Evolutionary conservation across 2,888 invertebrate genomes (phyloP), one percentile per base, ranked within the genome.

Genomic region (Yponomeuta evonymella): DNA sequence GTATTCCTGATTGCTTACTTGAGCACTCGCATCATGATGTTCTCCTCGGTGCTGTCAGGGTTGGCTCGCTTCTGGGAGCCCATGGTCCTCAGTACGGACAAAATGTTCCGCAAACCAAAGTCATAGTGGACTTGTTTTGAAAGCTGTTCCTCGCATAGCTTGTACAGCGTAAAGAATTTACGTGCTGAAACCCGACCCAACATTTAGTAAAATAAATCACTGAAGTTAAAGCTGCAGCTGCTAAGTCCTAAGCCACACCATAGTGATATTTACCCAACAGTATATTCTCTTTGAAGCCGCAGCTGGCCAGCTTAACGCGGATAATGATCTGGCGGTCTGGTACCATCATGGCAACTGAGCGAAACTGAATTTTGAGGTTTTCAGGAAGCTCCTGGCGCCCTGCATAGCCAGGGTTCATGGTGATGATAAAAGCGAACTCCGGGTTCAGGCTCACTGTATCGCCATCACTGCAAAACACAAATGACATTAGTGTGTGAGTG

Each of bases 261-360:
- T 12, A 4, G 3, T 58, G 51, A 58, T 15, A 58, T 73, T 73
- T 78, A 89, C 89, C 85, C 51, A 97, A 83, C 36, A 95, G 79
- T 15, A 96, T 94, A 81, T 98, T 98, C 66, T 97, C 97, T 79
- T 96, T 96, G 79, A 97, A 98, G 29, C 97, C 98, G 80, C 97
- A 97, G 76, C 97, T 96, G 72, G 97, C 97, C 78, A 97, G 89
- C 87, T 97, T 97, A 5, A 98, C 97, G 73, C 97, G 93, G 82
- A 97, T 98, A 77, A 98, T 98, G 78, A 98, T 98, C 87, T 97
- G 97, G 78, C 97, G 93, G 82, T 98, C 98, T 0, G 97, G 98
- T 2, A 98, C 97, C 97, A 98, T 98, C 98, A 98, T 98, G 2
- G 97, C 96, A 0, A 98, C 97, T 12, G 95, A 96, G 70, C 97